Conservation (phyloP, 2,888 invertebrate genomes). For the Notocelia uddmanniana region DNA sequence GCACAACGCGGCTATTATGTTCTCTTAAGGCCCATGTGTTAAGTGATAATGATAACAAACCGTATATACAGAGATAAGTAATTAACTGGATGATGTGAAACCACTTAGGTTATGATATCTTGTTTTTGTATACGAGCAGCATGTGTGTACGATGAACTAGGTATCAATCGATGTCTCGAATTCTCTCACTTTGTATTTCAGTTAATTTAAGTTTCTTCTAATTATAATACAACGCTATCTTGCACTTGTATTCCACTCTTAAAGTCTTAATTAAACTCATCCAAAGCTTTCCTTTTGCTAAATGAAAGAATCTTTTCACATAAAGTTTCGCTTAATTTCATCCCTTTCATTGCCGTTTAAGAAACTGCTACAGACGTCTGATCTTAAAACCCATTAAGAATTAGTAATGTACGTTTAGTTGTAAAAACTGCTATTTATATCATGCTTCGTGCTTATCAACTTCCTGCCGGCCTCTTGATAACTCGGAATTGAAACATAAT, state of each 20-base stretch:
- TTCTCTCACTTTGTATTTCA: conserved; percentile 17
- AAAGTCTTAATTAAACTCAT: conserved; percentile 44
- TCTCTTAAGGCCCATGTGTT: conserved; percentile 53
- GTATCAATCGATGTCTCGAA: background rate
- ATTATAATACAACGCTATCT: conserved; percentile 37
- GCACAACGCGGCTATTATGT: conserved; percentile 52
- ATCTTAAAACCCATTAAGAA: conserved; percentile 38
- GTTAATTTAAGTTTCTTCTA: conserved; percentile 42
- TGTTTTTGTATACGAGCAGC: conserved; percentile 6
- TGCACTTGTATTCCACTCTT: conserved; percentile 33
- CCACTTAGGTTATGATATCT: conserved; percentile 26
- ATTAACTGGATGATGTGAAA: conserved; percentile 43
- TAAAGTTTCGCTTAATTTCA: conserved; percentile 45
- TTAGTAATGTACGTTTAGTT: conserved; percentile 35
- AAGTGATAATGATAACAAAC: conserved; percentile 42
- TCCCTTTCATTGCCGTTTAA: conserved; percentile 33
- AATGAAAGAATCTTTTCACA: conserved; percentile 43
- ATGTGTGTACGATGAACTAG: background rate
- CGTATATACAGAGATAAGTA: conserved; percentile 29
- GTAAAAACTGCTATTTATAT: conserved; percentile 34
- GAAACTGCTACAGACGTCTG: conserved; percentile 41
- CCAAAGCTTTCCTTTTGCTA: conserved; percentile 38
- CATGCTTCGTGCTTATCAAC: conserved; percentile 19
- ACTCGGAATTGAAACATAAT: conserved; percentile 28
- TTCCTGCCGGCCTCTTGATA: conserved; percentile 34